Evolutionary conservation across 2,888 invertebrate species (phyloP).

Genomic region (Aleiodes testaceus): DNA sequence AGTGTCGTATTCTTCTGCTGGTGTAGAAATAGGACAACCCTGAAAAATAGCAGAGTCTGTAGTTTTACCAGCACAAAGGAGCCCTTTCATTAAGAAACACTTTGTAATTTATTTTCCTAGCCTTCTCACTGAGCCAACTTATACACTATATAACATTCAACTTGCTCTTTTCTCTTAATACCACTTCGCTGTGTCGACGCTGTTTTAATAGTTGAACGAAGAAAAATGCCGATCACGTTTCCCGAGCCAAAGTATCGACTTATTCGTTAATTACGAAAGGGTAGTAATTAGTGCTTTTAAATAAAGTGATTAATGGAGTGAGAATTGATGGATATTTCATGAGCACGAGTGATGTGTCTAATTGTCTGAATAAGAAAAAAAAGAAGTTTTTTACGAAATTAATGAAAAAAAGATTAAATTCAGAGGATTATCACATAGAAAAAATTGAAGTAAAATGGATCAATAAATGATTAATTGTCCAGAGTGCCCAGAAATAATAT

Average conservation of each 20-base stretch:
- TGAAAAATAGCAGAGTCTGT: conserved; percentile 60
- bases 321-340: conserved; percentile 25
- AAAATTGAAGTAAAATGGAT: background rate
- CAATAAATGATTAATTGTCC: conserved; percentile 45
- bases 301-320: conserved; percentile 29
- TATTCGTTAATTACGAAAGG: conserved; percentile 22
- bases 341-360: conserved; percentile 16
- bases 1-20: conserved; percentile 41
- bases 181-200: conserved; percentile 24
- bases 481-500: conserved; percentile 45
- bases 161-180: conserved; percentile 44
- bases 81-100: conserved; percentile 64
- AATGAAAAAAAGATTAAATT: too few species aligned
- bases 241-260: conserved; percentile 31
- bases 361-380: conserved; percentile 6
- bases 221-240: conserved; percentile 38
- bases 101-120: conserved; percentile 64
- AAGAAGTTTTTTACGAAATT: too few species aligned
- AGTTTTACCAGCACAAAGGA: conserved; percentile 33
- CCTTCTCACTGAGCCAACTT: conserved; percentile 44
- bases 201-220: conserved; percentile 35
- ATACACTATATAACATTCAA: conserved; percentile 34
- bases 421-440: too few species aligned
- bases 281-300: conserved; percentile 19
- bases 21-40: conserved; percentile 60